Evolutionary conservation across 2,888 invertebrate species (phyloP), one percentile per base, ranked within the genome.

Genomic region (Eucriotettix oculatus): DNA sequence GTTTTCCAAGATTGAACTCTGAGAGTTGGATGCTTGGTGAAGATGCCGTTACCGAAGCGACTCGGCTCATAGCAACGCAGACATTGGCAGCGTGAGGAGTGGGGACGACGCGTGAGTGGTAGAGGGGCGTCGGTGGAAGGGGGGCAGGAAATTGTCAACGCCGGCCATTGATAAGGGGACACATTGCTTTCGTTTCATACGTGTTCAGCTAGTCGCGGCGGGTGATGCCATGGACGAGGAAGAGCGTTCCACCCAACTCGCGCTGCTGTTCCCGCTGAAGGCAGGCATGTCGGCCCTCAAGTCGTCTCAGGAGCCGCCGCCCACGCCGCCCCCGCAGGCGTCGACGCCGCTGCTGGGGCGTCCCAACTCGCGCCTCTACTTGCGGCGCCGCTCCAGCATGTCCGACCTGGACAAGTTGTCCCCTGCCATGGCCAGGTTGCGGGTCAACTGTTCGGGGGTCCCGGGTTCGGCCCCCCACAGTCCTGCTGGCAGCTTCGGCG

Each of bases 371-470:
- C 56, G 57, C 59, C 10, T 54, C 56, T 16, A 57, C 61, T 0
- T 86, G 66, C 79, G 86, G 10, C 78, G 86, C 1, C 84, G 86
- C 0, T 86, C 85, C 0, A 85, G 85, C 66, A 76, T 86, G 73
- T 86, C 86, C 9, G 86, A 87, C 67, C 75, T 87, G 68, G 85
- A 86, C 70, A 84, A 84, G 69, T 71, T 85, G 43, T 48, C 48
- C n/a, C 48, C 48, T 12, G 48, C 48, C 14, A 48, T 48, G 48
- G 48, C 48, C 48, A 48, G 73, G 71, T 17, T 73, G 69, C 44
- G 74, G 72, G 42, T 78, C 78, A 29, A 29, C 29, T 29, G 29
- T 29, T 29, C 29, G 3, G 10, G 68, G 79, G 17, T 78, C 79
- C 1, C 78, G 77, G 60, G 78, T 77, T 52, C 79, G 79, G 48